Conservation (phyloP, 2,113 vertebrate species). For the Eupsittula cactorum region DNA sequence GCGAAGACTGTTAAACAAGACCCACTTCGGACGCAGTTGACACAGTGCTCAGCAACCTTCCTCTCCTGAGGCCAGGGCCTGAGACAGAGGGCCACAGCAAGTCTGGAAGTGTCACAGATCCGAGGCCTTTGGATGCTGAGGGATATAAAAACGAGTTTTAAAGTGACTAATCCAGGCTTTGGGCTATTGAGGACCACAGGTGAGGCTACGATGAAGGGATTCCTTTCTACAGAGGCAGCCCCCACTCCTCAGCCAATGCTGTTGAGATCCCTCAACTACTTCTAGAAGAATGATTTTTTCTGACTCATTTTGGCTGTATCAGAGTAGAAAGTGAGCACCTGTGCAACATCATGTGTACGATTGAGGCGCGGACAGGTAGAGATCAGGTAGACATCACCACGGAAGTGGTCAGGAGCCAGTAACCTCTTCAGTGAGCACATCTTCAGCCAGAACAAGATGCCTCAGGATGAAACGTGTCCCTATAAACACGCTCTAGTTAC, state of each 20-base stretch:
- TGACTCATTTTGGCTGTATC: not conserved
- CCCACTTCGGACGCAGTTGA: constrained; percentile 38
- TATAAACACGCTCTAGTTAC: not conserved
- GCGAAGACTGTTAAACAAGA: constrained; percentile 53
- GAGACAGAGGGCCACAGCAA: not conserved
- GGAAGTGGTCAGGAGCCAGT: not conserved
- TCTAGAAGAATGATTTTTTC: not conserved
- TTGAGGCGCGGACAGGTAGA: not conserved
- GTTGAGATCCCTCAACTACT: not conserved
- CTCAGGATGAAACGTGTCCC: not conserved
- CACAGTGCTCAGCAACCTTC: constrained; percentile 3
- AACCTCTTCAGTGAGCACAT: not conserved
- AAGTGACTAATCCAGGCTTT: not conserved
- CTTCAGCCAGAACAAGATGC: not conserved
- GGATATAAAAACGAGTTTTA: not conserved
- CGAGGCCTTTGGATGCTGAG: not conserved
- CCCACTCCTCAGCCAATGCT: not conserved
- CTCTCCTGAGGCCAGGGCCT: not conserved
- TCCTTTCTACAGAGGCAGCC: not conserved
- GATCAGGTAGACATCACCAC: not conserved
- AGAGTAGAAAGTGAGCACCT: not conserved
- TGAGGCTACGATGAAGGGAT: not conserved
- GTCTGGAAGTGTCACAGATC: not conserved
- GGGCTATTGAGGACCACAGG: not conserved
- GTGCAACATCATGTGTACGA: not conserved